A percentile compares a stretch with the other conserved stretches of the same genome.
phyloP scores from a whole-genome alignment of 1,140 invertebrate genomes.

The Octopus bimaculoides region DNA sequence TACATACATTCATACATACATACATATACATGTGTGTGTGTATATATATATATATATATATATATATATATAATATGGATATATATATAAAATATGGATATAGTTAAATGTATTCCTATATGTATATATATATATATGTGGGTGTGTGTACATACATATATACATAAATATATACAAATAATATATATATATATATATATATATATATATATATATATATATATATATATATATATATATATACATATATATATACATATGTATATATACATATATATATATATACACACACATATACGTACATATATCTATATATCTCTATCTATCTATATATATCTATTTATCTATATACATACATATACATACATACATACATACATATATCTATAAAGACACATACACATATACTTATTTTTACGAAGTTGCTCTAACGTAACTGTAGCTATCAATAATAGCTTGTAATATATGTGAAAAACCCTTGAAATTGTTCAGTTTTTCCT shows the following conservation, averaged over 20 bases:
- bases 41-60: neutral
- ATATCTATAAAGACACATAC: neutral
- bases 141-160: neutral
- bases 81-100: neutral
- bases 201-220: conserved; percentile 3
- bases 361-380: neutral
- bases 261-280: conserved; percentile 2
- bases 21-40: neutral
- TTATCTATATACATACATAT: neutral
- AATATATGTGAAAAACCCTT: too few species aligned
- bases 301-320: neutral
- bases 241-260: conserved; percentile 1
- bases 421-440: too few species aligned
- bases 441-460: too few species aligned
- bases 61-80: neutral
- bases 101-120: neutral
- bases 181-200: neutral
- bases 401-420: neutral
- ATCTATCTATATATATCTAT: neutral
- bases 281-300: neutral
- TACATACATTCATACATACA: neutral
- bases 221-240: conserved; percentile 13
- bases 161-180: neutral
- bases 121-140: neutral
- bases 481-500: too few species aligned